Base-by-base conservation (phyloP, 2,888 invertebrate species). In the Nasonovia ribisnigri region DNA sequence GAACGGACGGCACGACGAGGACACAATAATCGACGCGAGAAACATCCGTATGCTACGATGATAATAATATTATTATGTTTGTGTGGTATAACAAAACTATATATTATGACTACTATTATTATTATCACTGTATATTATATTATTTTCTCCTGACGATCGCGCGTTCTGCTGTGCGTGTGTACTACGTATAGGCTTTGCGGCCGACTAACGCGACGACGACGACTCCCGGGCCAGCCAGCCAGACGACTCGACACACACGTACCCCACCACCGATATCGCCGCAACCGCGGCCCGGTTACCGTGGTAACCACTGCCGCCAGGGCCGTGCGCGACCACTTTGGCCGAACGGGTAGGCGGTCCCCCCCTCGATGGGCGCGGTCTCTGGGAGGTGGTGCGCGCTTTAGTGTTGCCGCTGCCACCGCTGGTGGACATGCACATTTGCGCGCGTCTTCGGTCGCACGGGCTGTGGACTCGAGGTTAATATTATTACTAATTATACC, bases 141-240 rank as follows among this genome's bases (percentile, higher is more conserved):
- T n/a, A 46, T 87, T 43, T 54, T 20, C 11, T 42, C 29, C 51
- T 10, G 54, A 88, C 88, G 88, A 88, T 67, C 67, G n/a, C 46
- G 57, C 88, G 88, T 42, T 54, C 88, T 46, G 10, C 57, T 90
- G 84, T 60, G 54, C 91, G 89, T 84, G 57, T 54, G 24, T 57
- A 60, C 84, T 48, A 84, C 57, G 89, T 86, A 1, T 36, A 43
- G 90, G 67, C 93, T 93, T 90, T 13, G 90, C 90, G 90, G 90
- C 90, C 90, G 90, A 93, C 93, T 93, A 29, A 93, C 89, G 29
- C 88, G 92, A 77, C 92, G 67, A n/a, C 88, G 11, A 36, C 42
- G 60, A 84, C 51, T 84, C 93, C 93, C 89, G 93, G 89, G n/a
- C 84, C 51, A 51, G 88, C 89, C 88, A 26, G 93, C 57, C 84